These are phyloP conservation scores for Tetramorium parvispinum DNA, from an alignment of 1,140 invertebrate genomes.

Conservation along the genomic window DNA sequence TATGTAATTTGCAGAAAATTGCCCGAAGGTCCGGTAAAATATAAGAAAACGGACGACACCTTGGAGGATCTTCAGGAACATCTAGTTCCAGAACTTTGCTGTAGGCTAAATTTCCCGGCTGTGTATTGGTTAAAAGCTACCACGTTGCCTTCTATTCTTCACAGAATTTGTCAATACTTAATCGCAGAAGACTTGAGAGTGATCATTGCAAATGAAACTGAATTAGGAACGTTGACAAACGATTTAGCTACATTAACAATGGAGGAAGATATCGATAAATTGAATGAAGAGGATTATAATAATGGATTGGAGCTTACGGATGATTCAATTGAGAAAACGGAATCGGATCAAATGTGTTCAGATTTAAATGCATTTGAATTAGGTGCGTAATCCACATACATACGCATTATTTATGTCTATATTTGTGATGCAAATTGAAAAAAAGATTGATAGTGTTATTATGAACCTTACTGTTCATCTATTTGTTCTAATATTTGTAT, in stretches of 20 bases:
- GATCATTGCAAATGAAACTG: conserved; percentile 85
- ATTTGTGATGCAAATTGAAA: neutral
- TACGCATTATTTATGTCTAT: neutral
- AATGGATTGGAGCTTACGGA: conserved; percentile 58
- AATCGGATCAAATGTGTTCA: conserved; percentile 20
- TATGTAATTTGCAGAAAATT: conserved; percentile 72
- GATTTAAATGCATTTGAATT: conserved; percentile 63
- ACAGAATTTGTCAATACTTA: conserved; percentile 92
- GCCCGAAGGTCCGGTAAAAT: conserved; percentile 74
- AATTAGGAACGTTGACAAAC: conserved; percentile 76
- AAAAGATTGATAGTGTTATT: neutral
- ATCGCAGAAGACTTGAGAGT: conserved; percentile 92
- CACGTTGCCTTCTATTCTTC: conserved; percentile 94
- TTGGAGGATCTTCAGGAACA: conserved; percentile 90
- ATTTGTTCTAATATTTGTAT: conserved; percentile 20
- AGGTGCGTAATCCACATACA: conserved; percentile 61
- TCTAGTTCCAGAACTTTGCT: conserved; percentile 96
- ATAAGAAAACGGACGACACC: conserved; percentile 84
- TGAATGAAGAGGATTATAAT: conserved; percentile 29
- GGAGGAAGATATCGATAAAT: conserved; percentile 34
- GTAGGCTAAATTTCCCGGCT: conserved; percentile 93
- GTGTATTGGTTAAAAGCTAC: conserved; percentile 96
- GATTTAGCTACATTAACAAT: conserved; percentile 73
- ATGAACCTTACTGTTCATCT: conserved; percentile 22
- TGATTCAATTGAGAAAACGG: conserved; percentile 52